Evolutionary conservation across 1,140 invertebrate genomes (phyloP), one percentile per base, ranked within the genome.

Genomic region (Ceratina calcarata): DNA sequence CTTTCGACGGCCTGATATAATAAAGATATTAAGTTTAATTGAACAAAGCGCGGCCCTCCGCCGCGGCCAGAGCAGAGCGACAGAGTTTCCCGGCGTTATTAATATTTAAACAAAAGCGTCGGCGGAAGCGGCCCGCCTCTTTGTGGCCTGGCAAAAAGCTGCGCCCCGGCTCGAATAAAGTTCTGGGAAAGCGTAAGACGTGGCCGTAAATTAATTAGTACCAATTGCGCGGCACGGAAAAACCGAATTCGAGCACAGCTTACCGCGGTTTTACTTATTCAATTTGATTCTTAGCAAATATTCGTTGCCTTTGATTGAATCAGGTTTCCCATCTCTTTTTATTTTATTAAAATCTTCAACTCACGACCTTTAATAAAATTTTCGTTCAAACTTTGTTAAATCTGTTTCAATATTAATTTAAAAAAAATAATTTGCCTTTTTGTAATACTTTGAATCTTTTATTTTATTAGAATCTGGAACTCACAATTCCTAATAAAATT

Each of bases 1-100:
- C 60, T 70, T 81, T 61, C 49, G 37, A 49, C 58, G 65, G 49
- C 69, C 37, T 77, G 75, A 88, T 81, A 72, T 81, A 81, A 87
- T 84, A 87, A 86, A 84, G 74, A 81, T 86, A 86, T 88, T 81
- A 87, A 85, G 78, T 83, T 89, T 88, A 89, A 88, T 89, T 88
- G 79, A 82, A 89, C 84, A 87, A 89, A 89, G 79, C 71, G 20
- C 49, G 66, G 20, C 66, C 53, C 53, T 70, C 55, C 58, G 45
- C n/a, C 60, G 24, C 70, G 66, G 20, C 66, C 53, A 74, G 55
- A 3, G 10, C 51, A 78, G 68, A 80, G 57, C 78, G 72, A 87
- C 73, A 77, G 72, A 85, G 76, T 83, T 80, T 72, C 83, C 18
- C 45, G 37, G 24, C 75, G 78, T 83, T 86, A 88, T 89, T 89